Base-by-base conservation (phyloP, 2,113 vertebrate species). In the Phylloscopus whistleri region DNA sequence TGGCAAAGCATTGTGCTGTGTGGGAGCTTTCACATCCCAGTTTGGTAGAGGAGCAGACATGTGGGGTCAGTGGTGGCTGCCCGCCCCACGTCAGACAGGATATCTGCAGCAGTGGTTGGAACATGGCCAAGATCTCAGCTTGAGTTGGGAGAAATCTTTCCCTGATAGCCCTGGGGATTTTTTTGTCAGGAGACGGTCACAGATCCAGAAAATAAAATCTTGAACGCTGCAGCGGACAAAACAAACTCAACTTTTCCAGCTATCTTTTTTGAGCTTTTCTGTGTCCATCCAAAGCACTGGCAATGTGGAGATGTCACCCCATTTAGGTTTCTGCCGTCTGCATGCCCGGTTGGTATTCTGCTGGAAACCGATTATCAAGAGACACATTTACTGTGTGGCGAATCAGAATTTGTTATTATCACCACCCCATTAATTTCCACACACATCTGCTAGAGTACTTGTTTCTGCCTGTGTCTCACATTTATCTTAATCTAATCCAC, bases 401-500 rank as follows among this genome's bases (percentile, higher is more conserved):
- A 95, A 93, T 95, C 76, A 84, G 68, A 93, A 93, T 97, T 87
- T 93, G 94, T 95, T 97, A 94, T 95, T 94, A 95, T 96, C 90
- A 73, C 68, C 95, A 96, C 90, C 79, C 92, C 94, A 97, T 97
- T 97, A 96, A 96, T 97, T 98, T 96, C 96, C 89, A 86, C 69
- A 87, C 82, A 94, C 97, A 97, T 97, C 97, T 97, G 97, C 89
- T 92, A 35, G 62, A 96, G 85, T 84, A 88, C 93, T 95, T 96
- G 94, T 95, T 96, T 84, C 88, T 87, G 84, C 84, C 67, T 91
- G 88, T 58, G 26, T 67, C 85, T 96, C 92, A 81, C 92, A 97
- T 98, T 97, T 95, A 94, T 98, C 97, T 97, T 97, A 94, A 97
- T 97, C 95, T 95, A 91, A 91, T 97, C 90, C 94, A 84, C 90